A percentile compares a stretch with the other conserved stretches of the same genome.
These are phyloP conservation scores for Ianthella basta DNA, from an alignment of 37 sponge, comb jelly and placozoan species.

Conservation along the genomic window DNA sequence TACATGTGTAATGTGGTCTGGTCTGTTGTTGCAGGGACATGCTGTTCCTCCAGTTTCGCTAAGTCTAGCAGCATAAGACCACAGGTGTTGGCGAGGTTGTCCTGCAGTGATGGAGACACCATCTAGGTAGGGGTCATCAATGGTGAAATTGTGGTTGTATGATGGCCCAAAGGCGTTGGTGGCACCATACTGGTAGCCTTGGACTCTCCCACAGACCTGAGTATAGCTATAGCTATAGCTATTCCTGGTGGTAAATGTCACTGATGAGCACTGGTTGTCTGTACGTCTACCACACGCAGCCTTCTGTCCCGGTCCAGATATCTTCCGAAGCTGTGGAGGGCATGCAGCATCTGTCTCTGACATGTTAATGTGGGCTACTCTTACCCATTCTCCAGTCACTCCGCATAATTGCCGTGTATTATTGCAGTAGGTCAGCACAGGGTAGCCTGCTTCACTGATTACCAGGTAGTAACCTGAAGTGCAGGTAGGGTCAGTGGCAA, in stretches of 20 bases:
- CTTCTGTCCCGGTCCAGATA: not conserved
- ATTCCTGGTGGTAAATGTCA: not conserved
- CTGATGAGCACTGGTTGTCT: slow-evolving; percentile 5
- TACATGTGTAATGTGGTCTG: not conserved
- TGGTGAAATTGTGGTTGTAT: not conserved
- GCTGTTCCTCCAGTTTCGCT: not conserved
- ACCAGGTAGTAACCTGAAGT: slow-evolving; percentile 20
- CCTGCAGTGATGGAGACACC: slow-evolving; percentile 26
- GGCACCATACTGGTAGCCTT: not conserved
- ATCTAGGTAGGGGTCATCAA: slow-evolving; percentile 23
- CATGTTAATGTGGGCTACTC: slow-evolving; percentile 33
- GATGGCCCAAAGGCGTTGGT: slow-evolving; percentile 17
- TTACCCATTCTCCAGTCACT: not conserved
- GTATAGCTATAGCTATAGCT: not conserved
- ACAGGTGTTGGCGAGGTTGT: slow-evolving; percentile 23
- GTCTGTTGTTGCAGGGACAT: slow-evolving; percentile 5
- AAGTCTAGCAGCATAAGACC: slow-evolving; percentile 20
- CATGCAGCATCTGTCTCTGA: not conserved
- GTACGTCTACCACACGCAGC: slow-evolving; percentile 1
- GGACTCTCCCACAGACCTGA: slow-evolving; percentile 17
- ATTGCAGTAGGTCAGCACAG: slow-evolving; percentile 20
- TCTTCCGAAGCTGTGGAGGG: not conserved
- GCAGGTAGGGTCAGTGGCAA: slow-evolving; percentile 16
- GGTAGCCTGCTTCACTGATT: not conserved
- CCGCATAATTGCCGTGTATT: not conserved